These are phyloP conservation scores for human (Homo sapiens) DNA, from an alignment of 2,113 vertebrate species.

Conservation along the genomic window GRCh38 chr7:44531001-44531500, in stretches of 20 bases:
- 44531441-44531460: background rate
- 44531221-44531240: background rate
- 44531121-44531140: no score
- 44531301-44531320: fast-evolving
- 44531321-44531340: background rate
- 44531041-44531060: background rate
- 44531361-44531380: background rate
- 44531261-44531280: no score
- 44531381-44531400: background rate
- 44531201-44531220: background rate
- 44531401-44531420: fast-evolving
- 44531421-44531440: background rate
- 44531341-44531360: background rate
- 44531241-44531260: background rate
- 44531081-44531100: background rate
- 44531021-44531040: background rate
- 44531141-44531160: background rate
- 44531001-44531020: background rate
- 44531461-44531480: background rate
- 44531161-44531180: background rate
- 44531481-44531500: fast-evolving
- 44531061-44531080: background rate
- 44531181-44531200: background rate
- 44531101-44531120: background rate
- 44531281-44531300: background rate